Percentiles rank a stretch among this genome's conserved stretches.
Conservation (phyloP, 2,888 invertebrate species). For the Lathronympha strigana region DNA sequence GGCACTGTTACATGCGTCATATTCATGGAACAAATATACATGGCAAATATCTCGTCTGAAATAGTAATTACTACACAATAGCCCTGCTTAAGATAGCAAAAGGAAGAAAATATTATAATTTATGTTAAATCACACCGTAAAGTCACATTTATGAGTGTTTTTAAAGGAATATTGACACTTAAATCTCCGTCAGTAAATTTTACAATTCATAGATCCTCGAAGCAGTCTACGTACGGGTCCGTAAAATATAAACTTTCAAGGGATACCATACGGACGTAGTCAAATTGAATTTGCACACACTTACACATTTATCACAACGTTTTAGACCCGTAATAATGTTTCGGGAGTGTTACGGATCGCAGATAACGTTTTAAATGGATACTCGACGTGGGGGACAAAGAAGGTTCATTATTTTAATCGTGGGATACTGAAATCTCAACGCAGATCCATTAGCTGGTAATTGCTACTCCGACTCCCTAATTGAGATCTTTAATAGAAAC, state of each 20-base stretch:
- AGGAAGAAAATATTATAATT: too few relatives aligned
- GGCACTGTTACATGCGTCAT: too few relatives aligned
- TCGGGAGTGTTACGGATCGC: conserved; percentile 11
- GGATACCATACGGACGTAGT: background rate
- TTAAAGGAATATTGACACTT: too few relatives aligned
- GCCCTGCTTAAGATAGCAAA: too few relatives aligned
- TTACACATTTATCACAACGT: background rate
- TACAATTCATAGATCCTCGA: too few relatives aligned
- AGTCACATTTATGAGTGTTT: too few relatives aligned
- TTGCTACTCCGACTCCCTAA: conserved; percentile 59
- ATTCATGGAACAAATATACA: too few relatives aligned
- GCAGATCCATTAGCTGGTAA: conserved; percentile 60
- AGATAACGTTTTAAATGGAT: conserved; percentile 35
- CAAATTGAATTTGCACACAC: background rate
- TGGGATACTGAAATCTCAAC: conserved; percentile 48
- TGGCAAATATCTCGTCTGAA: too few relatives aligned
- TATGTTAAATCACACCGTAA: too few relatives aligned
- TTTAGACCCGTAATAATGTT: conserved; percentile 3
- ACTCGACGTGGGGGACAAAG: conserved; percentile 35
- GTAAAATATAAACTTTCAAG: background rate
- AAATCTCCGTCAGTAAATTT: too few relatives aligned
- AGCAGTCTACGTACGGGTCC: background rate
- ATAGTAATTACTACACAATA: too few relatives aligned
- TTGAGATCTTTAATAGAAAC: conserved; percentile 61
- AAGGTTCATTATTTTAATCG: conserved; percentile 43